These are phyloP conservation scores for human DNA, from an alignment of 2,113 vertebrate species.

Conservation along the genomic window DNA sequence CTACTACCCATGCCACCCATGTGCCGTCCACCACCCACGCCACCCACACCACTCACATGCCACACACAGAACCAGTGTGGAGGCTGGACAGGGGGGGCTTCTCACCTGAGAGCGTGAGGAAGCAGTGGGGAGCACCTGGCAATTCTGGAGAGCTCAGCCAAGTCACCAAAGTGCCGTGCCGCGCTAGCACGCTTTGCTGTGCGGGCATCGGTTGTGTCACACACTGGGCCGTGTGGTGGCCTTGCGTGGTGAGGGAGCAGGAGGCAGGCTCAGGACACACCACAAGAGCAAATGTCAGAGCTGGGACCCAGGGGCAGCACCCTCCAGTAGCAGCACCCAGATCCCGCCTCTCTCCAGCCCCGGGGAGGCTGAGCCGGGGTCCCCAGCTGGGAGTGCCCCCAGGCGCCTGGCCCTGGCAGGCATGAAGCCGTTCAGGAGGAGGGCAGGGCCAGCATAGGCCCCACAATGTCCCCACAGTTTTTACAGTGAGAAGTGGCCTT, in stretches of 20 bases:
- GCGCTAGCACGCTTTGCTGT: rapidly evolving
- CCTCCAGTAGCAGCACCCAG: not conserved
- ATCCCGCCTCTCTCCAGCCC: not conserved
- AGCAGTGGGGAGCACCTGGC: not conserved
- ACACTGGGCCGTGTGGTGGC: not conserved
- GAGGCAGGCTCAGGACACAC: not conserved
- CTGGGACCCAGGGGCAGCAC: not conserved
- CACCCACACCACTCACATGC: no score
- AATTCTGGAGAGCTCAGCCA: not conserved
- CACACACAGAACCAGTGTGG: rapidly evolving
- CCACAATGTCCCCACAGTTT: not conserved
- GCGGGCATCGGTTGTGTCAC: rapidly evolving
- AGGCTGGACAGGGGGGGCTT: not conserved
- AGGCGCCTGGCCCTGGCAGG: not conserved
- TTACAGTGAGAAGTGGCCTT: not conserved
- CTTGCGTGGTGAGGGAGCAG: not conserved
- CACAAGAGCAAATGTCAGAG: not conserved
- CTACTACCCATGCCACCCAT: no score
- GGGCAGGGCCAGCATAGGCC: not conserved
- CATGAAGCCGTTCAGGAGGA: not conserved
- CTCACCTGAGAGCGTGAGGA: not conserved
- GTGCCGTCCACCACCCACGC: no score
- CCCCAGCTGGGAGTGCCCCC: not conserved
- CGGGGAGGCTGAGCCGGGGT: not conserved
- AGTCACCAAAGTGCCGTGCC: not conserved